Evolutionary conservation across 2,888 invertebrate genomes (phyloP).

Genomic region (Meteorus cinctellus): DNA sequence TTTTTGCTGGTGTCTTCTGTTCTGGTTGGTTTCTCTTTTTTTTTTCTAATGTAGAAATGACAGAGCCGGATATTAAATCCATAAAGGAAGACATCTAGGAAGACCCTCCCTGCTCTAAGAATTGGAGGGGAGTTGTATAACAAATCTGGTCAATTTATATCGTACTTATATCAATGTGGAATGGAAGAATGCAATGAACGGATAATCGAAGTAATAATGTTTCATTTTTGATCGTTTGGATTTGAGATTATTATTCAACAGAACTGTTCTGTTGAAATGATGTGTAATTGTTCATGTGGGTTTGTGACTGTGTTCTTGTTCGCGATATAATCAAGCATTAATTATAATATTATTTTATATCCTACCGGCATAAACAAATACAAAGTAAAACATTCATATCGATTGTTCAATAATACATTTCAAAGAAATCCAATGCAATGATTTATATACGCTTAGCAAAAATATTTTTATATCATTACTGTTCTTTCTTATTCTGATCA

Average conservation of each 20-base stretch:
- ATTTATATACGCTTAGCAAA: neutral
- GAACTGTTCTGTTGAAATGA: too few relatives aligned
- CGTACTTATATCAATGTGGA: too few relatives aligned
- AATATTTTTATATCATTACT: neutral
- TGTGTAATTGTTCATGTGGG: conserved; percentile 4
- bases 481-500: neutral
- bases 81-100: too few relatives aligned
- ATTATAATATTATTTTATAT: neutral
- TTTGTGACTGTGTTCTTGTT: neutral
- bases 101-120: too few relatives aligned
- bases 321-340: conserved; percentile 3
- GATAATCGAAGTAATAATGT: too few relatives aligned
- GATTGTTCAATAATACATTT: neutral
- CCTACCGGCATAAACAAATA: conserved; percentile 1
- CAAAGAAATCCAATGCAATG: neutral
- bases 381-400: neutral
- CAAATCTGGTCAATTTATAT: too few relatives aligned
- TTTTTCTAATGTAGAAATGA: neutral
- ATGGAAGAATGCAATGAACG: too few relatives aligned
- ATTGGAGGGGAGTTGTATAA: too few relatives aligned
- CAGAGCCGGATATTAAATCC: too few relatives aligned
- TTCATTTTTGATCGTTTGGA: too few relatives aligned
- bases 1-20: neutral
- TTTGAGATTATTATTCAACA: too few relatives aligned
- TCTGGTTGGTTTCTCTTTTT: neutral